Percentiles rank a stretch among this genome's conserved stretches.
phyloP scores from a whole-genome alignment of 2,888 invertebrate genomes.

The Melipona beecheii region DNA sequence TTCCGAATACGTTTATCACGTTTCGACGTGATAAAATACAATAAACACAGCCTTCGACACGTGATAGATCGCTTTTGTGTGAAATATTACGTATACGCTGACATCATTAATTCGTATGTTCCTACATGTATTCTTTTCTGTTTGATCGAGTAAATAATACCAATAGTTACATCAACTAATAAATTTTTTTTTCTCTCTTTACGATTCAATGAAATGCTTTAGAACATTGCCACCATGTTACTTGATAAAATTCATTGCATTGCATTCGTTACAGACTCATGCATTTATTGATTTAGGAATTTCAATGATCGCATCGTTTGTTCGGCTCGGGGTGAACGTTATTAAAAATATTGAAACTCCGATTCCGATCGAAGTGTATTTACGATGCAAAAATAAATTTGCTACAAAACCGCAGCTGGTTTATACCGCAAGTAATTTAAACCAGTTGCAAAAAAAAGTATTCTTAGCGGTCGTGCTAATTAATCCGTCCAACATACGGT shows the following conservation, averaged over 20 bases:
- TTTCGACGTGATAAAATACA: conserved; percentile 33
- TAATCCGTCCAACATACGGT: conserved; percentile 33
- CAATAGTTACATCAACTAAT: not conserved
- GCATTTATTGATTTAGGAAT: not conserved
- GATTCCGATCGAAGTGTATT: conserved; percentile 22
- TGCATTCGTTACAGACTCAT: not conserved
- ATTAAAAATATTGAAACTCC: conserved; percentile 21
- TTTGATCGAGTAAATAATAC: not conserved
- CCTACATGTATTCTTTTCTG: not conserved
- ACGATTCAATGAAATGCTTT: no score
- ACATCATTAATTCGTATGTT: conserved; percentile 11
- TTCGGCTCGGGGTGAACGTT: not conserved
- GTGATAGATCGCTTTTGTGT: conserved; percentile 26
- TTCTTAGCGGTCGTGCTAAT: conserved; percentile 46
- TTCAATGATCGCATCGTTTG: not conserved
- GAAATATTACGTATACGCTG: conserved; percentile 13
- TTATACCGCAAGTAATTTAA: conserved; percentile 51
- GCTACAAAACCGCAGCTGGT: conserved; percentile 40
- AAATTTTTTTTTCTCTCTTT: not conserved
- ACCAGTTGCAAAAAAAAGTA: conserved; percentile 50
- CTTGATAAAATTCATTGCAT: no score
- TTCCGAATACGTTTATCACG: conserved; percentile 50
- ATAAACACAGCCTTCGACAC: conserved; percentile 15
- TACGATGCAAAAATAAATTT: conserved; percentile 43
- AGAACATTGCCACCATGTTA: no score